These are phyloP conservation scores for Heliconius hortense DNA, from an alignment of 2,888 invertebrate species.

Conservation along the genomic window DNA sequence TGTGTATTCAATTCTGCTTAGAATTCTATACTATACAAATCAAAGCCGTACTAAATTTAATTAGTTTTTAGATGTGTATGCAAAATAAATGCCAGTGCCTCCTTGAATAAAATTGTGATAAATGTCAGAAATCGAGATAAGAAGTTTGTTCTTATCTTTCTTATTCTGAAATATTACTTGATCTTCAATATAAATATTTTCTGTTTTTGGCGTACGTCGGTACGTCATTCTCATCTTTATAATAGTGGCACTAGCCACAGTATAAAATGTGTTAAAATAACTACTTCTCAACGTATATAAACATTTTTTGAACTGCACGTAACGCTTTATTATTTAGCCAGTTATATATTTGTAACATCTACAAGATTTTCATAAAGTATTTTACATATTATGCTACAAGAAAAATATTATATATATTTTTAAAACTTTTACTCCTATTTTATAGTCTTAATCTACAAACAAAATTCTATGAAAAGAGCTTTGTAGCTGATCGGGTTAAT, in stretches of 20 bases:
- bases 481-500: slow-evolving; percentile 2
- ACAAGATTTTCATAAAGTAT: neutral
- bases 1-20: slow-evolving; percentile 11
- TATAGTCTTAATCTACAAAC: neutral
- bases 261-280: neutral
- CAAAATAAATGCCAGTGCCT: neutral
- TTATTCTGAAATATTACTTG: neutral
- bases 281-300: neutral
- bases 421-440: neutral
- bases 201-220: neutral
- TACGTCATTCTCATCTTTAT: neutral
- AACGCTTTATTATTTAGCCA: neutral
- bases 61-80: neutral
- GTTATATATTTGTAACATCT: neutral
- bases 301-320: no score
- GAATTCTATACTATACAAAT: neutral
- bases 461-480: neutral
- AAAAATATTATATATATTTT: neutral
- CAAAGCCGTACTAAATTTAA: neutral
- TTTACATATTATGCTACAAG: neutral
- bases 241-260: neutral
- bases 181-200: neutral
- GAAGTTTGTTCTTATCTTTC: neutral
- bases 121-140: neutral
- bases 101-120: neutral